A percentile compares a stretch with the other conserved stretches of the same genome.
phyloP scores from a whole-genome alignment of 30 jellyfish, hydroid and myxozoan species.

The Aurelia coerulea region DNA sequence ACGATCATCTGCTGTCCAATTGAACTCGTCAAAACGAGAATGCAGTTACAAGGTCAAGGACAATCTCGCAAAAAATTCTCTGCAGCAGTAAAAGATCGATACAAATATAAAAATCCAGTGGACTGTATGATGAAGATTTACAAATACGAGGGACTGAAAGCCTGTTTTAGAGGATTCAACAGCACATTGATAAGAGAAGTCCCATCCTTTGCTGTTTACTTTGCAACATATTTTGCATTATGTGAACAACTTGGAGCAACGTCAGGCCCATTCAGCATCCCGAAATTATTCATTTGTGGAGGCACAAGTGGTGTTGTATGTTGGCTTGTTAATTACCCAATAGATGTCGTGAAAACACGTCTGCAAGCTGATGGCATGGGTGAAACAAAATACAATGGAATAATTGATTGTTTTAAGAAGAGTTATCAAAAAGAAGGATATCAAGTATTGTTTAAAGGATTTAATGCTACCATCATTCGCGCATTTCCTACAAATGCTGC shows the following conservation, averaged over 20 bases:
- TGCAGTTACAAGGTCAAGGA: conserved; percentile 91
- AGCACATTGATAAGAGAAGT: conserved; percentile 82
- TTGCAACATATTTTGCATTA: conserved; percentile 57
- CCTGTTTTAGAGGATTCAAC: conserved; percentile 71
- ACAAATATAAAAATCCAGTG: conserved; percentile 53
- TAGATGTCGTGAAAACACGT: conserved; percentile 88
- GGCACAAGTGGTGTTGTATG: conserved; percentile 84
- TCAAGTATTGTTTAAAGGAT: conserved; percentile 76
- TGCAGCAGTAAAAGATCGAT: conserved; percentile 5
- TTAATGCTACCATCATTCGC: conserved; percentile 72
- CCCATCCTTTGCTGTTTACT: conserved; percentile 89
- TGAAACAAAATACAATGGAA: conserved; percentile 40
- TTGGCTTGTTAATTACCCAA: conserved; percentile 81
- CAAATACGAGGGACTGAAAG: conserved; percentile 67
- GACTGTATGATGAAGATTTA: conserved; percentile 64
- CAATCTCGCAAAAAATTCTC: background rate
- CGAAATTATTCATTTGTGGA: conserved; percentile 75
- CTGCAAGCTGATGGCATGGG: conserved; percentile 90
- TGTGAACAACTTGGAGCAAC: conserved; percentile 49
- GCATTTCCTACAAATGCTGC: conserved; percentile 97
- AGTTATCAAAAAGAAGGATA: conserved; percentile 71
- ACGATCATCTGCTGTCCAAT: conserved; percentile 73
- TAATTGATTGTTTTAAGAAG: conserved; percentile 49
- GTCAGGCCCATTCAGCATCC: conserved; percentile 37
- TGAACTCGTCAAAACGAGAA: conserved; percentile 82